These are phyloP conservation scores for Rhinophrynus dorsalis DNA, from an alignment of 2,797 vertebrate genomes.

Conservation along the genomic window DNA sequence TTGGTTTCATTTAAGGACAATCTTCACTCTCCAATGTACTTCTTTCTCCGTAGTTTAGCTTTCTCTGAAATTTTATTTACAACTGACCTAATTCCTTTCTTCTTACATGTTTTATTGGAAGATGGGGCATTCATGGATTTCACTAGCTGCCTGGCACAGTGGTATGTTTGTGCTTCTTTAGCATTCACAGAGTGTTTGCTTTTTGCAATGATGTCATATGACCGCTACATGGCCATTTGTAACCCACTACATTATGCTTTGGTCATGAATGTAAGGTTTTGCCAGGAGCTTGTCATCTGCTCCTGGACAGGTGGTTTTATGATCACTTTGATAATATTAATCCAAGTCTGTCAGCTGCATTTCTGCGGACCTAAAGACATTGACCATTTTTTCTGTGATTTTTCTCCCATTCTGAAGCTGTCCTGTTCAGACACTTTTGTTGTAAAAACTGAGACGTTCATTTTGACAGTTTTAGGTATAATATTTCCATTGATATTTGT, in stretches of 20 bases:
- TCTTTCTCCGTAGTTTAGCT: background rate
- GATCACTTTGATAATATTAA: background rate
- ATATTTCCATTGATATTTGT: conserved; percentile 1
- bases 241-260: conserved; percentile 8
- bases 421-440: background rate
- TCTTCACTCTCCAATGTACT: background rate
- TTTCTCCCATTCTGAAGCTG: background rate
- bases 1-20: background rate
- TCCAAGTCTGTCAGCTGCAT: background rate
- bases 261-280: background rate
- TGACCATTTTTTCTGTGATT: conserved; percentile 21
- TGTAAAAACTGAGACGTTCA: background rate
- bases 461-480: background rate
- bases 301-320: conserved; percentile 5
- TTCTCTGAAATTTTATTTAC: conserved; percentile 16
- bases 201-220: conserved; percentile 25
- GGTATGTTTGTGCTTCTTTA: conserved; percentile 15
- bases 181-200: conserved; percentile 10
- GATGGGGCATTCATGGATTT: background rate
- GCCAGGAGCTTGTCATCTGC: background rate
- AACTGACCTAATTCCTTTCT: conserved; percentile 4
- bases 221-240: conserved; percentile 17
- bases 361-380: conserved; percentile 16
- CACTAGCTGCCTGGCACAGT: background rate
- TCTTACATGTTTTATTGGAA: conserved; percentile 1